phyloP scores from a whole-genome alignment of 1,140 invertebrate genomes.

The Drosophila mauritiana region DNA sequence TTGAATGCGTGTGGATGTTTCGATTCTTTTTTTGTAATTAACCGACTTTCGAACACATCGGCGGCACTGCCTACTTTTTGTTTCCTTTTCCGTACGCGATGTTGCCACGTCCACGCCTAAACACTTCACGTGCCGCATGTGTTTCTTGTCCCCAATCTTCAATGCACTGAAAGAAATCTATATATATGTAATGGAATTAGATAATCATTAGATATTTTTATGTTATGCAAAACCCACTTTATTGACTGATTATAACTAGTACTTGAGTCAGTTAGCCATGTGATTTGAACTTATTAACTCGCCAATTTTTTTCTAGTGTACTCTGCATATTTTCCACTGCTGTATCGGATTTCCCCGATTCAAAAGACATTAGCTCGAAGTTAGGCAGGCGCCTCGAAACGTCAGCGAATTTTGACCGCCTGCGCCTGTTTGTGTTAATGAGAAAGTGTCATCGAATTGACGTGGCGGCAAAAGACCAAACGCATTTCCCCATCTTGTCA shows the following conservation, averaged over 20 bases:
- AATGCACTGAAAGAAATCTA: not conserved
- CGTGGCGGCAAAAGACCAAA: constrained; percentile 72
- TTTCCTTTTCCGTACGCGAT: constrained; percentile 11
- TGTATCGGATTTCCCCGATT: constrained; percentile 56
- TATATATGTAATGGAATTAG: not conserved
- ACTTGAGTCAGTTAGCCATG: not conserved
- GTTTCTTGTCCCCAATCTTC: constrained; percentile 53
- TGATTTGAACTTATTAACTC: not conserved
- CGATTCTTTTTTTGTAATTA: constrained; percentile 70
- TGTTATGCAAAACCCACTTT: no score
- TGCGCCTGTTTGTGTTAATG: constrained; percentile 64
- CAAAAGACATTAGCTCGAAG: constrained; percentile 63
- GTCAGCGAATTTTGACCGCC: constrained; percentile 36
- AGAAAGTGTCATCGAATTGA: constrained; percentile 78
- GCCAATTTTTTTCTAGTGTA: not conserved
- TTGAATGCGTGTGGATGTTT: constrained; percentile 5
- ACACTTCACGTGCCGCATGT: constrained; percentile 70
- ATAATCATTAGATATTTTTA: no score
- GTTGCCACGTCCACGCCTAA: constrained; percentile 67
- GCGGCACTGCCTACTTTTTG: constrained; percentile 33
- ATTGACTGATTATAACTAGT: no score
- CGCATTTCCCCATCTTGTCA: constrained; percentile 66
- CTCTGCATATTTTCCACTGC: constrained; percentile 10
- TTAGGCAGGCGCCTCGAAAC: constrained; percentile 43
- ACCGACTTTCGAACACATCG: constrained; percentile 78